A percentile compares a stretch with the other conserved stretches of the same genome.
Conservation (phyloP, 2,888 invertebrate genomes). For the Phalera bucephala region DNA sequence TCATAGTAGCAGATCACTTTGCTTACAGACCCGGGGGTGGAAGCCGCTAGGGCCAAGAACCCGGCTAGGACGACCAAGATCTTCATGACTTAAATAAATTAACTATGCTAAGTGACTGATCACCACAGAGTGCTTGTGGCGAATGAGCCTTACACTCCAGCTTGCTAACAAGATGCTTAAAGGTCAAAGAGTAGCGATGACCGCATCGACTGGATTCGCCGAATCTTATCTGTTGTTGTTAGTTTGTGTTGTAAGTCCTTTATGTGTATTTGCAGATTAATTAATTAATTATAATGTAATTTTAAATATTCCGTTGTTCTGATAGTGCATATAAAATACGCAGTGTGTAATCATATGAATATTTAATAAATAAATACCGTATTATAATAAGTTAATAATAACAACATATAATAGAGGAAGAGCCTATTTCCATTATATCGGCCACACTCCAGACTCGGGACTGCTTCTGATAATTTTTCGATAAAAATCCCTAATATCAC, state of each 20-base stretch:
- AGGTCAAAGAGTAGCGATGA: conserved; percentile 62
- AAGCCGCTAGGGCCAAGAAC: conserved; percentile 55
- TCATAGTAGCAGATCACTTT: conserved; percentile 90
- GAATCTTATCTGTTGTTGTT: conserved; percentile 47
- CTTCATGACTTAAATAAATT: conserved; percentile 48
- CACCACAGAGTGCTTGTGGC: conserved; percentile 57
- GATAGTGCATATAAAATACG: too few species aligned
- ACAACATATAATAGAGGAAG: too few species aligned
- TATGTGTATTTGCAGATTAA: too few species aligned
- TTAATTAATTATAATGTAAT: too few species aligned
- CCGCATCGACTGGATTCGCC: conserved; percentile 42
- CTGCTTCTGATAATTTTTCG: too few species aligned
- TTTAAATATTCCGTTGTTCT: too few species aligned
- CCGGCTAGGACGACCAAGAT: conserved; percentile 52
- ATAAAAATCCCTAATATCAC: too few species aligned
- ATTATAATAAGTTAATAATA: too few species aligned
- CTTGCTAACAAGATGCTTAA: conserved; percentile 31
- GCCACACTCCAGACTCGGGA: too few species aligned
- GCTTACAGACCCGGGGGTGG: conserved; percentile 62
- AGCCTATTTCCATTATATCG: too few species aligned
- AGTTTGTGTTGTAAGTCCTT: conserved; percentile 1
- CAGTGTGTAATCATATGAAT: too few species aligned
- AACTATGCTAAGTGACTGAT: conserved; percentile 46
- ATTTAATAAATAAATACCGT: too few species aligned
- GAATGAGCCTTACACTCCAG: conserved; percentile 52